Percentiles rank a stretch among this genome's conserved stretches.
Evolutionary conservation across 2,113 vertebrate species (phyloP).

Genomic region (Psilopsiagon aurifrons): DNA sequence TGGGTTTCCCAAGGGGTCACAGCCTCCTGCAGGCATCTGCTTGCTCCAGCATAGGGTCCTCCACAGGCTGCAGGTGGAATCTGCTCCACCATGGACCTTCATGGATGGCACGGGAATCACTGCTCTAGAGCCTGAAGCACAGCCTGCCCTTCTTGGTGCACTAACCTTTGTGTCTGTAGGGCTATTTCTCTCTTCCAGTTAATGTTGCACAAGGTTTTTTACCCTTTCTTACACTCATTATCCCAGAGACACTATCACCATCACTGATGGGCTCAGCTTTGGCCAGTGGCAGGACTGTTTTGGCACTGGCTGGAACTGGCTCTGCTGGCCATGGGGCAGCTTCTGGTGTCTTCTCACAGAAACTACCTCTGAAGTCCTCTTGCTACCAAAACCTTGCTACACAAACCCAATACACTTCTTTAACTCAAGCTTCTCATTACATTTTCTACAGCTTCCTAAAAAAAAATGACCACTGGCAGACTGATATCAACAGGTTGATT

Average conservation of each 20-base stretch:
- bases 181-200: neutral
- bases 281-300: neutral
- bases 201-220: neutral
- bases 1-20: rapidly evolving
- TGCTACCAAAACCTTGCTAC: neutral
- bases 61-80: too few relatives aligned
- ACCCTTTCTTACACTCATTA: neutral
- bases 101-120: rapidly evolving
- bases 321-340: neutral
- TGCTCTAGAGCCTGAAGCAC: neutral
- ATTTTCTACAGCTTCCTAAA: neutral
- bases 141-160: neutral
- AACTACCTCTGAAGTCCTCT: neutral
- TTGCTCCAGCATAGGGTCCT: rapidly evolving
- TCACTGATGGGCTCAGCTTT: neutral
- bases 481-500: neutral
- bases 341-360: neutral
- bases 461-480: neutral
- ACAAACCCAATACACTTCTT: neutral
- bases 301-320: neutral
- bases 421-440: neutral
- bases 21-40: neutral
- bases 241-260: neutral
- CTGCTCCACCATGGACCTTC: too few relatives aligned
- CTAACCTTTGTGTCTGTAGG: neutral